phyloP scores from a whole-genome alignment of 92 coral and sea anemone species.

The Bergia sp. region DNA sequence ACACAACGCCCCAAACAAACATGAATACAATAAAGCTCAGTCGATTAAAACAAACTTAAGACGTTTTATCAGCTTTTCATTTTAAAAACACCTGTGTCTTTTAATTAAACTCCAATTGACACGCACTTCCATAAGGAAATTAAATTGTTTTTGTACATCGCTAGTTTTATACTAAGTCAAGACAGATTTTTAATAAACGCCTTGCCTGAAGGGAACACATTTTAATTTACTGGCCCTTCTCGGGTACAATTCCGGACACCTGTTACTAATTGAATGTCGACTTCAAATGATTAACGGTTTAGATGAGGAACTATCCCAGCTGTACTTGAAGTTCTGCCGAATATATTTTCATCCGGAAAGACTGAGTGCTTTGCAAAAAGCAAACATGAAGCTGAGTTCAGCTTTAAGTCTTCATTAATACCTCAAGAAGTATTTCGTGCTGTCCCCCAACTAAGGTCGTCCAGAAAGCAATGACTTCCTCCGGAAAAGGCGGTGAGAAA shows the following conservation, averaged over 20 bases:
- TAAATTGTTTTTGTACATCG: neutral
- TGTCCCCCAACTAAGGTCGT: neutral
- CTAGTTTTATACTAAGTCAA: neutral
- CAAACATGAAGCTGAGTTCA: neutral
- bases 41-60: neutral
- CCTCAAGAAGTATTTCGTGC: neutral
- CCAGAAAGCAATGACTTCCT: neutral
- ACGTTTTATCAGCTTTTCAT: constrained; percentile 5
- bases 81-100: constrained; percentile 26
- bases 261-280: constrained; percentile 19
- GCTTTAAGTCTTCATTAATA: neutral
- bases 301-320: neutral
- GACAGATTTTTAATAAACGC: constrained; percentile 5
- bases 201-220: constrained; percentile 21
- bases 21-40: neutral
- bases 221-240: neutral
- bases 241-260: constrained; percentile 14
- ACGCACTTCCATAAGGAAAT: neutral
- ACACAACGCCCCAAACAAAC: neutral
- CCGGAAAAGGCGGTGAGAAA: neutral
- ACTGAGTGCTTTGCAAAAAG: neutral
- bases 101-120: constrained; percentile 1
- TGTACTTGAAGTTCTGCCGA: neutral
- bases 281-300: constrained; percentile 33
- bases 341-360: neutral